These are phyloP conservation scores for Vulpes lagopus DNA, from an alignment of 2,113 vertebrate species.

Conservation along the genomic window DNA sequence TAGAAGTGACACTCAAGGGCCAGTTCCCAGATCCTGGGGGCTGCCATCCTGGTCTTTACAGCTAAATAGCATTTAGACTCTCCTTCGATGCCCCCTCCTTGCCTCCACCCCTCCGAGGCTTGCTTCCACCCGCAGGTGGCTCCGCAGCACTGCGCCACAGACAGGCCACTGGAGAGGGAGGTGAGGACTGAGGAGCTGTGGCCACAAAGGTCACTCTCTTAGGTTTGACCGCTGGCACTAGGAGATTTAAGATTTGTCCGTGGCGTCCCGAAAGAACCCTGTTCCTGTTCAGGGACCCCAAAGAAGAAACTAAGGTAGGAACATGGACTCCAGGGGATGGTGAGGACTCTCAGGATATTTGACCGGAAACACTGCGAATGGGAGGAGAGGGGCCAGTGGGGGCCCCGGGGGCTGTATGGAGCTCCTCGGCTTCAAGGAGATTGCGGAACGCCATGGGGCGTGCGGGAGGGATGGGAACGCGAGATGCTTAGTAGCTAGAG, in stretches of 20 bases:
- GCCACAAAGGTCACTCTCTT: slow-evolving; percentile 67
- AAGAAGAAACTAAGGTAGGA: slow-evolving; percentile 72
- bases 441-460: neutral
- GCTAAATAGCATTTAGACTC: neutral
- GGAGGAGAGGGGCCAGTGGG: slow-evolving; percentile 22
- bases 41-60: neutral
- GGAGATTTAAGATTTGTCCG: slow-evolving; percentile 46
- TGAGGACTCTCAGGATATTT: slow-evolving; percentile 34
- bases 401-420: neutral
- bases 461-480: neutral
- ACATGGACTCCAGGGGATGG: neutral
- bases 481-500: neutral
- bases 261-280: slow-evolving; percentile 39
- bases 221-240: neutral
- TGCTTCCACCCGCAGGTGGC: slow-evolving; percentile 72
- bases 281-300: neutral
- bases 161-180: slow-evolving; percentile 33
- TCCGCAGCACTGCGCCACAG: slow-evolving; percentile 80
- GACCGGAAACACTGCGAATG: neutral
- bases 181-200: neutral
- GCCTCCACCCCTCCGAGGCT: neutral
- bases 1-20: neutral
- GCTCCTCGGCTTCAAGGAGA: neutral
- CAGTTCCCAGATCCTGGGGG: neutral
- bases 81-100: neutral